Conservation (phyloP, 1,140 invertebrate genomes). For the Whitmania pigra region DNA sequence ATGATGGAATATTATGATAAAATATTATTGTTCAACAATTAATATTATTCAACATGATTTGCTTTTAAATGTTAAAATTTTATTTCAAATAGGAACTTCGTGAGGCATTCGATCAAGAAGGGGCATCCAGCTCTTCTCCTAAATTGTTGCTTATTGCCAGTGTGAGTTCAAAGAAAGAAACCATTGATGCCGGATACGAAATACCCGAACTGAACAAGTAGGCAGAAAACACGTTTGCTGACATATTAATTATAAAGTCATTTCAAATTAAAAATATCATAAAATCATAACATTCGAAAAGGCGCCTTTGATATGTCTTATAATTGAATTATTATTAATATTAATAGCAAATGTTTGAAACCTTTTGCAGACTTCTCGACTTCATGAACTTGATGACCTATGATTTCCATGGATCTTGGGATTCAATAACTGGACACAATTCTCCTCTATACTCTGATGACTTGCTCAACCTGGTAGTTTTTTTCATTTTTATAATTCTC, state of each 20-base stretch:
- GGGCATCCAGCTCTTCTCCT: slow-evolving; percentile 61
- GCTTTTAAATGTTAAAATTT: too few species aligned
- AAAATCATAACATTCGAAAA: too few species aligned
- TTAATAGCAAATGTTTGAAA: slow-evolving; percentile 1
- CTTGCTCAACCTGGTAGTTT: not conserved
- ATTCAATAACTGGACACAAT: slow-evolving; percentile 57
- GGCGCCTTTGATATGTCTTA: too few species aligned
- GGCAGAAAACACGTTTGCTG: too few species aligned
- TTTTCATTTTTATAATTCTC: not conserved
- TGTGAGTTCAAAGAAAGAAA: slow-evolving; percentile 43
- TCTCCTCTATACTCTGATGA: slow-evolving; percentile 57
- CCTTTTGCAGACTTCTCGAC: slow-evolving; percentile 54
- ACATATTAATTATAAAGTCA: too few species aligned
- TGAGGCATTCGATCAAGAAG: slow-evolving; percentile 62
- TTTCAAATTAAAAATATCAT: too few species aligned
- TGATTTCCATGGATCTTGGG: slow-evolving; percentile 87
- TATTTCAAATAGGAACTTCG: slow-evolving; percentile 26
- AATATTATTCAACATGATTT: too few species aligned
- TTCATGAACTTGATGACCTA: slow-evolving; percentile 91
- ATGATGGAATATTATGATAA: not conserved
- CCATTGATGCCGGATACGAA: slow-evolving; percentile 19
- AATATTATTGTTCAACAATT: too few species aligned
- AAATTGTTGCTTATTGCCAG: slow-evolving; percentile 63
- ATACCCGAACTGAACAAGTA: slow-evolving; percentile 12
- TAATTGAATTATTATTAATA: not conserved